A percentile compares a stretch with the other conserved stretches of the same genome.
Conservation (phyloP, 2,888 invertebrate genomes). For the Eristalis pertinax region DNA sequence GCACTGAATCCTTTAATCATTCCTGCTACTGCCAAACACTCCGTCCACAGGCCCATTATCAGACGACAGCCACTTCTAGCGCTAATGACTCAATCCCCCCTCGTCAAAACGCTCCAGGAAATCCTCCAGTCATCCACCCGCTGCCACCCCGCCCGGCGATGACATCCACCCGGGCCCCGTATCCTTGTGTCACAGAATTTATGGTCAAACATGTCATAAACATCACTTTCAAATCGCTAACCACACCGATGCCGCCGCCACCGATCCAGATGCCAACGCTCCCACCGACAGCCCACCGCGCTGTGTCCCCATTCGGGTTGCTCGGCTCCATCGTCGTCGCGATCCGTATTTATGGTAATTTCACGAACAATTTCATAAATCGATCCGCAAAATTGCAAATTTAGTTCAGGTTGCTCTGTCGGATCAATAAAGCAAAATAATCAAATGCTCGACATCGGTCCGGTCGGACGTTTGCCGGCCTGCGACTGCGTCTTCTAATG, state of each 20-base stretch:
- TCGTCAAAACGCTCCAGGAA: not conserved
- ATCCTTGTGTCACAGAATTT: conserved; percentile 66
- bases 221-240: conserved; percentile 65
- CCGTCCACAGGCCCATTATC: not conserved
- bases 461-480: not conserved
- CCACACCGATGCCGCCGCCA: conserved; percentile 41
- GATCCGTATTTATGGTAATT: conserved; percentile 76
- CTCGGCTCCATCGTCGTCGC: not conserved
- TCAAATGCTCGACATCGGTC: conserved; percentile 63
- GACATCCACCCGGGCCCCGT: not conserved
- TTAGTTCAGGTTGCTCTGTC: conserved; percentile 69
- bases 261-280: not conserved
- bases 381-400: conserved; percentile 73
- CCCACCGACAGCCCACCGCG: not conserved
- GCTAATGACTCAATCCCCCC: conserved; percentile 4
- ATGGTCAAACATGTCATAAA: conserved; percentile 69
- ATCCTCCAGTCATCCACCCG: not conserved
- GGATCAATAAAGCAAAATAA: conserved; percentile 71
- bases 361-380: conserved; percentile 76
- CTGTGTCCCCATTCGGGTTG: conserved; percentile 14
- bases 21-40: not conserved
- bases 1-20: not conserved
- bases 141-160: not conserved
- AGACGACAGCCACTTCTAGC: conserved; percentile 21
- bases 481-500: not conserved